A percentile compares a stretch with the other conserved stretches of the same genome.
phyloP scores from a whole-genome alignment of 2,888 invertebrate genomes.

The Hirtodrosophila cameraria region DNA sequence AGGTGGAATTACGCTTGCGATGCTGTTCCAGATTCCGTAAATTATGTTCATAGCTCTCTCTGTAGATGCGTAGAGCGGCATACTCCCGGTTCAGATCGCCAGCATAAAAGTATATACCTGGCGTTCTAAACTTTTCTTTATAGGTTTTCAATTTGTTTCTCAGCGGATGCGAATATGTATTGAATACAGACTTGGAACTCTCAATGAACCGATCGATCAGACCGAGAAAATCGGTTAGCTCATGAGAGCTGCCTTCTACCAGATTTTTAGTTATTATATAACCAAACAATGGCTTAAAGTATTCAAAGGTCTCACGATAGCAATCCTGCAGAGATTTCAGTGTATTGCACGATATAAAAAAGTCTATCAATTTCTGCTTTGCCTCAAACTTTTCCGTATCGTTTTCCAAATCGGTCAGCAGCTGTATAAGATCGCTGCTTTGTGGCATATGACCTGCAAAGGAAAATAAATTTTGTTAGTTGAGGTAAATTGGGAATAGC shows the following conservation, averaged over 20 bases:
- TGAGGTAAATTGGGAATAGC: too few species aligned
- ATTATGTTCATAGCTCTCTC: constrained; percentile 81
- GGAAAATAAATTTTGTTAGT: too few species aligned
- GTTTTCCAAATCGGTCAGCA: constrained; percentile 73
- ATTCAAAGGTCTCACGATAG: constrained; percentile 81
- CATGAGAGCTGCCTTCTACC: constrained; percentile 58
- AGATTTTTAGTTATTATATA: constrained; percentile 80
- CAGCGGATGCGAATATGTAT: constrained; percentile 58
- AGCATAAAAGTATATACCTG: constrained; percentile 72
- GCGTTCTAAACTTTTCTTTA: constrained; percentile 70
- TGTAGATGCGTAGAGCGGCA: constrained; percentile 68
- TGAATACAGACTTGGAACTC: constrained; percentile 53
- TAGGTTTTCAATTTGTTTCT: constrained; percentile 62
- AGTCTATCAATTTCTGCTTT: constrained; percentile 80
- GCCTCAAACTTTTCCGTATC: constrained; percentile 80
- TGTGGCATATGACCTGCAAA: constrained; percentile 74
- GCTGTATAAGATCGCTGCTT: constrained; percentile 68
- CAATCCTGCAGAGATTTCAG: constrained; percentile 79
- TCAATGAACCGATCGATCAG: constrained; percentile 69
- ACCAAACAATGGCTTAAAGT: constrained; percentile 81
- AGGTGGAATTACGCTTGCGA: constrained; percentile 75
- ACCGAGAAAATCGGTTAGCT: constrained; percentile 67
- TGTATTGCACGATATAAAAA: constrained; percentile 80
- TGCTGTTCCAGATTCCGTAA: constrained; percentile 73
- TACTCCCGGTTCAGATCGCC: constrained; percentile 77